Percentiles rank a stretch among this genome's conserved stretches.
These are phyloP conservation scores for Eurois occulta DNA, from an alignment of 2,888 invertebrate species.

Conservation along the genomic window DNA sequence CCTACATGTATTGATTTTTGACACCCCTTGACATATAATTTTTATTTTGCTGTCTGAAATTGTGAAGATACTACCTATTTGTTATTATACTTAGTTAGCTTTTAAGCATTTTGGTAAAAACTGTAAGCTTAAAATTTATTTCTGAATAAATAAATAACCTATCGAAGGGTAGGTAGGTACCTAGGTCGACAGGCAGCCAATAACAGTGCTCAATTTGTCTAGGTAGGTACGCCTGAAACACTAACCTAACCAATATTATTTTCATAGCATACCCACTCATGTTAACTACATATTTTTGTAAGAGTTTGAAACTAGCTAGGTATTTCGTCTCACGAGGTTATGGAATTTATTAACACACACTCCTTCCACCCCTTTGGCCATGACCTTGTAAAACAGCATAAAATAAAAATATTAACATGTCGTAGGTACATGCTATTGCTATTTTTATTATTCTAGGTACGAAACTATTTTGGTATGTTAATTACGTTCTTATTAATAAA, in stretches of 20 bases:
- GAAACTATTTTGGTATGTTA: slow-evolving; percentile 17
- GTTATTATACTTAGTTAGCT: no score
- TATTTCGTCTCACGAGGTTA: not conserved
- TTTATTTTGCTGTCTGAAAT: no score
- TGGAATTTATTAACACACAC: slow-evolving; percentile 15
- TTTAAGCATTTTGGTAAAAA: no score
- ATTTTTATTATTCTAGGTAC: slow-evolving; percentile 33
- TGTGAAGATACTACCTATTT: no score
- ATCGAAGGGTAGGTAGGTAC: not conserved
- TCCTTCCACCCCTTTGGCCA: slow-evolving; percentile 22
- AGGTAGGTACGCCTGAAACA: not conserved
- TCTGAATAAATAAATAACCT: no score
- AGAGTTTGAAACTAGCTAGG: slow-evolving; percentile 1
- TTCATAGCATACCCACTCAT: slow-evolving; percentile 4
- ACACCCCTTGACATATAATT: no score
- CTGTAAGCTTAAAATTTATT: no score
- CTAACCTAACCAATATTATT: not conserved
- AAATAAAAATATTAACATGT: slow-evolving; percentile 34
- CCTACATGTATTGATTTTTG: no score
- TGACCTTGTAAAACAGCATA: slow-evolving; percentile 33
- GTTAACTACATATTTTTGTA: not conserved
- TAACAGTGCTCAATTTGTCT: no score
- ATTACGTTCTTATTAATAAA: slow-evolving; percentile 26
- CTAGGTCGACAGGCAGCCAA: not conserved
- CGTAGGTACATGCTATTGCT: slow-evolving; percentile 21